Evolutionary conservation across 2,113 vertebrate species (phyloP).

Genomic region (Callipepla californica): DNA sequence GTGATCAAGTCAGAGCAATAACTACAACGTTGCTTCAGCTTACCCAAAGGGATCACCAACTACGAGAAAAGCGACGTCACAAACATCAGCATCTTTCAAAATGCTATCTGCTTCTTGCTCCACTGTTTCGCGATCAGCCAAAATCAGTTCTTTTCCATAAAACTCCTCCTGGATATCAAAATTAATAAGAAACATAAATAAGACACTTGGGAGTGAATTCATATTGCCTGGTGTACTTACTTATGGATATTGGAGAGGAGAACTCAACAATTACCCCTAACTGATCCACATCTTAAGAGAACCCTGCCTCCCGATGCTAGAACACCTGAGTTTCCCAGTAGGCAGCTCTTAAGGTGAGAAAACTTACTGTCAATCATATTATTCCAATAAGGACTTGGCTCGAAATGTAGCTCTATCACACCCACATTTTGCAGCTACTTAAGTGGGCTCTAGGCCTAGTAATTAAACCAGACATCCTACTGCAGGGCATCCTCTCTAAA

Average conservation of each 20-base stretch:
- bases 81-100: constrained; percentile 86
- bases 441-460: not conserved
- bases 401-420: not conserved
- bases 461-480: not conserved
- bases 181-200: constrained; percentile 14
- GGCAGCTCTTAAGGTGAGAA: not conserved
- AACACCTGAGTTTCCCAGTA: not conserved
- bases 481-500: not conserved
- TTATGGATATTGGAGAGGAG: not conserved
- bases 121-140: constrained; percentile 94
- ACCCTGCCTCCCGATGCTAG: not conserved
- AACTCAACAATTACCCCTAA: not conserved
- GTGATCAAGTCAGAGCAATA: not conserved
- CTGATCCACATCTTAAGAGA: not conserved
- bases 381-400: not conserved
- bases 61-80: constrained; percentile 93
- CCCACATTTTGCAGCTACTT: not conserved
- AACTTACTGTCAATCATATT: not conserved
- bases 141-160: constrained; percentile 91
- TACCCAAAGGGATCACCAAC: constrained; percentile 99
- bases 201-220: not conserved
- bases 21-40: constrained; percentile 56
- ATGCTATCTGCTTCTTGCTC: constrained; percentile 92
- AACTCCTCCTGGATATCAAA: constrained; percentile 89
- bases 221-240: not conserved